phyloP scores from a whole-genome alignment of 2,113 vertebrate species.

The Gopherus flavomarginatus region DNA sequence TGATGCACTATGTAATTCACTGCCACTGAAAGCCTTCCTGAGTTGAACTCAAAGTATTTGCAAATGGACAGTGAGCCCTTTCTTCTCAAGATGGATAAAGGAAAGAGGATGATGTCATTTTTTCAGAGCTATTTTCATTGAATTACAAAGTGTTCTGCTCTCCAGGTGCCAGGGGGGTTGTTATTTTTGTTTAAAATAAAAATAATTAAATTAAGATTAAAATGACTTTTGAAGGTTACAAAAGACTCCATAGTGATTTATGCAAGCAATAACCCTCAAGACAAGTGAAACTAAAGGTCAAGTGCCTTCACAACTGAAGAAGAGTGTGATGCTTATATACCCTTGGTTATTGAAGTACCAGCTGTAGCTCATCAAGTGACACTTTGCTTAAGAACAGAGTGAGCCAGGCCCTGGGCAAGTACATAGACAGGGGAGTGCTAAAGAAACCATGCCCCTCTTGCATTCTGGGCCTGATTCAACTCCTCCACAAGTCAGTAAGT shows the following conservation, averaged over 20 bases:
- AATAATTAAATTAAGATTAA: not conserved
- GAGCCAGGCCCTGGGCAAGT: not conserved
- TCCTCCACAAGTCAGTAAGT: not conserved
- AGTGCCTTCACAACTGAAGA: not conserved
- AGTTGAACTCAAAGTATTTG: not conserved
- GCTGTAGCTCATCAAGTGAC: not conserved
- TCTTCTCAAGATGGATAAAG: not conserved
- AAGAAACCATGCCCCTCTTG: not conserved
- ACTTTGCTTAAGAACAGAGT: not conserved
- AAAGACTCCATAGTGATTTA: not conserved
- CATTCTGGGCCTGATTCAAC: not conserved
- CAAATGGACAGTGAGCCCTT: not conserved
- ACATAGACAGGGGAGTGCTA: not conserved
- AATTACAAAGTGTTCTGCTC: not conserved
- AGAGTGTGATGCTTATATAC: not conserved
- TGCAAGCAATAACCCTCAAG: not conserved
- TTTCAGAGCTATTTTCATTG: not conserved
- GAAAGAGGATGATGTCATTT: not conserved
- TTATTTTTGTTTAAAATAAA: not conserved
- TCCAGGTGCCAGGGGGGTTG: not conserved
- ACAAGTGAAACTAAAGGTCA: not conserved
- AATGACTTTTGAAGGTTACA: not conserved
- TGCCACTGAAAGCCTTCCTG: not conserved
- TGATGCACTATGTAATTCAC: not conserved
- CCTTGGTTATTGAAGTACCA: not conserved